Conservation (phyloP, 2,797 vertebrate genomes). For the Sebastes kiyomatsui region DNA sequence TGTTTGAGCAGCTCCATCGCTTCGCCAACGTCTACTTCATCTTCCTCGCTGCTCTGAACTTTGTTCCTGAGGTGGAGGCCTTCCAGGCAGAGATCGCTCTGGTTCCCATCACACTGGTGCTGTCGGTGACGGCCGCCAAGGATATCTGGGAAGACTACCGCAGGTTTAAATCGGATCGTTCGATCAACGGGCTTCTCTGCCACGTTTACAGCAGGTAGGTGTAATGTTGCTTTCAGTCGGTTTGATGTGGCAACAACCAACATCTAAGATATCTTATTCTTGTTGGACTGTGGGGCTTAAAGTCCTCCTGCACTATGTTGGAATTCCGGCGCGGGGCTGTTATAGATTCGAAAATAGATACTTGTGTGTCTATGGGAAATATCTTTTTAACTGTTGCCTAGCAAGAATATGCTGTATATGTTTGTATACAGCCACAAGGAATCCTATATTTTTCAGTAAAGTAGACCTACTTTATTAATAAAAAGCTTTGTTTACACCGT, state of each 20-base stretch:
- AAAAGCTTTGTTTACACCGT: too few relatives aligned
- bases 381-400: too few relatives aligned
- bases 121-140: constrained; percentile 67
- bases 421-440: too few relatives aligned
- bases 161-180: constrained; percentile 65
- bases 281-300: background rate
- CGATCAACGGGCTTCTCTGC: constrained; percentile 67
- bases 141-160: constrained; percentile 78
- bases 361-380: too few relatives aligned
- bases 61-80: constrained; percentile 76
- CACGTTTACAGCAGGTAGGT: constrained; percentile 74
- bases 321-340: too few relatives aligned
- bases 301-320: too few relatives aligned
- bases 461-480: too few relatives aligned
- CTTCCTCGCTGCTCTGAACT: constrained; percentile 75
- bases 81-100: constrained; percentile 76
- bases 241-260: background rate
- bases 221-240: background rate
- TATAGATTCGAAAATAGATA: too few relatives aligned
- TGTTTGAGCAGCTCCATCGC: constrained; percentile 81
- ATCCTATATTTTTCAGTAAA: too few relatives aligned
- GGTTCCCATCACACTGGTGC: constrained; percentile 66
- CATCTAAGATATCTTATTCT: background rate
- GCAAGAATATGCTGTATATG: too few relatives aligned
- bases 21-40: constrained; percentile 80